phyloP scores from a whole-genome alignment of 2,797 vertebrate species.

The Chrysocyon brachyurus region DNA sequence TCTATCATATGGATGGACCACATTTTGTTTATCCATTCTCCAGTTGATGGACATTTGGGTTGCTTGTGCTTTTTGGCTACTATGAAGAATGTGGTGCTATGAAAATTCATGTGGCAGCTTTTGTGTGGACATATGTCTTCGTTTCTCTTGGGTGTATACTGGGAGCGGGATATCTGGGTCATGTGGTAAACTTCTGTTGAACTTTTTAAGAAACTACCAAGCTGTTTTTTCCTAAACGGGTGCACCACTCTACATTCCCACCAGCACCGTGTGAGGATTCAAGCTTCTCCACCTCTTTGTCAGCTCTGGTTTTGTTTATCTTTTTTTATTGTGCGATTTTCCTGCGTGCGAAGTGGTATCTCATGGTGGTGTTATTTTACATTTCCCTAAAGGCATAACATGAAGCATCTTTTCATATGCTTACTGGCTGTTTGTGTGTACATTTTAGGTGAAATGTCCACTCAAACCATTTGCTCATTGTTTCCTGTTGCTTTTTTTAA shows the following conservation, averaged over 20 bases:
- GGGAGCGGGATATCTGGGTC: not conserved
- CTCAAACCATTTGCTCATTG: not conserved
- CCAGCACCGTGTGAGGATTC: not conserved
- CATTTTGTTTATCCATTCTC: not conserved
- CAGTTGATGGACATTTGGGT: not conserved
- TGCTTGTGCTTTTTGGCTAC: not conserved
- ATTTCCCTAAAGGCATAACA: not conserved
- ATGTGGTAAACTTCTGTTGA: not conserved
- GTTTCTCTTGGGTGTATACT: not conserved
- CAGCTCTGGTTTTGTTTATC: fast-evolving
- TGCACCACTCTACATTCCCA: not conserved
- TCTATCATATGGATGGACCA: too few species aligned
- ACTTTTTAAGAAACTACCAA: not conserved
- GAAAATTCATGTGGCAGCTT: not conserved
- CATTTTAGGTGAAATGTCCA: not conserved
- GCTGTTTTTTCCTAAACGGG: not conserved
- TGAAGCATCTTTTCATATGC: not conserved
- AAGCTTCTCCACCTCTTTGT: not conserved
- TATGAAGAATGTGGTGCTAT: not conserved
- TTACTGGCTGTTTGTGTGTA: not conserved
- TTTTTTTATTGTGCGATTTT: not conserved
- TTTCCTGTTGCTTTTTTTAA: not conserved
- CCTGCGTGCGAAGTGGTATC: not conserved
- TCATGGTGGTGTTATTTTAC: not conserved
- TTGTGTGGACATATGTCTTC: not conserved